Evolutionary conservation across 2,888 invertebrate species (phyloP).

Genomic region (Habrosyne pyritoides): DNA sequence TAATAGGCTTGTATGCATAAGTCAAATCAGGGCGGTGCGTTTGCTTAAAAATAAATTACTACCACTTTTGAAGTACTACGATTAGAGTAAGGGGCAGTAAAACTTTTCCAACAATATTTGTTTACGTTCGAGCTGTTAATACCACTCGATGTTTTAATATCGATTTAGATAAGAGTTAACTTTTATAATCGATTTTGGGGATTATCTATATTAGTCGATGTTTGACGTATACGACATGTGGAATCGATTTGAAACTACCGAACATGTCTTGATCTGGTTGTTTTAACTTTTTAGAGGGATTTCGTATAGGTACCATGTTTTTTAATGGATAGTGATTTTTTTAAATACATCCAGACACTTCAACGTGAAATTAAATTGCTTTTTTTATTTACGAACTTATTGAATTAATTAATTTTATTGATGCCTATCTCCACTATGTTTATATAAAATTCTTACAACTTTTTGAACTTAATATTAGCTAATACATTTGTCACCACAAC

Average conservation of each 20-base stretch:
- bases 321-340: too few relatives aligned
- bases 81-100: conserved; percentile 47
- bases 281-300: background rate
- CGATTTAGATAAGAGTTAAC: conserved; percentile 26
- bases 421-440: background rate
- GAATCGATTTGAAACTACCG: conserved; percentile 47
- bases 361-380: too few relatives aligned
- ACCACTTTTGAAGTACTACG: background rate
- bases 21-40: background rate
- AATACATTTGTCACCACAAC: background rate
- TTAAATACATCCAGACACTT: too few relatives aligned
- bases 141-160: conserved; percentile 20
- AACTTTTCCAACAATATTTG: conserved; percentile 60
- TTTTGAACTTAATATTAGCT: background rate
- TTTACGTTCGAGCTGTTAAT: conserved; percentile 36
- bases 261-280: conserved; percentile 10
- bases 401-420: background rate
- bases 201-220: conserved; percentile 34
- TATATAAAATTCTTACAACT: background rate
- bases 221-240: conserved; percentile 40
- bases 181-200: conserved; percentile 32
- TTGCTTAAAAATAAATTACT: background rate
- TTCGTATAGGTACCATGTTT: background rate
- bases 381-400: too few relatives aligned
- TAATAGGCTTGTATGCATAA: background rate